Evolutionary conservation across 1,140 invertebrate genomes (phyloP), one percentile per base, ranked within the genome.

Genomic region (Papilio polytes): DNA sequence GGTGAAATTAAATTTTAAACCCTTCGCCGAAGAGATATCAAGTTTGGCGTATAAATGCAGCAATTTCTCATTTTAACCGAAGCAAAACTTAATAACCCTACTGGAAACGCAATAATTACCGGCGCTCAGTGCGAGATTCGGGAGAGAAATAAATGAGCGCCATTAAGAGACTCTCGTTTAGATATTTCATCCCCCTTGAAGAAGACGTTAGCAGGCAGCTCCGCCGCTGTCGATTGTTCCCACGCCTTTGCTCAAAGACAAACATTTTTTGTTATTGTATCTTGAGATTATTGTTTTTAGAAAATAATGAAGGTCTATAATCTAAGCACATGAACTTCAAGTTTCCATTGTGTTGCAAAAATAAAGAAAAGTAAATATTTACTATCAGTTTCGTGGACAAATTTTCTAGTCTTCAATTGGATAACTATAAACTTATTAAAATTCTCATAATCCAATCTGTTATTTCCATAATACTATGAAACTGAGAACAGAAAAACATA

Each of bases 71-170:
- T 94, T 93, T 93, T 88, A 92, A 93, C 90, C 91, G 90, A 89
- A 92, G 92, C 92, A 94, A 94, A 94, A 93, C 93, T 94, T 94
- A 94, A 94, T 94, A 94, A 92, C 92, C 92, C 89, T 89, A 94
- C 90, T 91, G 88, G 90, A 92, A 92, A 89, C 90, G 93, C 91
- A 94, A 94, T 94, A 94, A 94, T 93, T 94, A 94, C 92, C 83
- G 88, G 84, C 85, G 91, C 84, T 93, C 90, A 89, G 89, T 90
- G 88, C 90, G 92, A 93, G 93, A 94, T 94, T 94, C 92, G 88
- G 86, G 87, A 87, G 90, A 89, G 90, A 92, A 93, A 94, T 94
- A 94, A 94, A 94, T 93, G 92, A 93, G 90, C 63, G 85, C 84
- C 92, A 93, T 94, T 94, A 94, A 92, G 92, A 91, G 92, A 94